Evolutionary conservation across 2,888 invertebrate species (phyloP).

Genomic region (Lepidonotus clava): DNA sequence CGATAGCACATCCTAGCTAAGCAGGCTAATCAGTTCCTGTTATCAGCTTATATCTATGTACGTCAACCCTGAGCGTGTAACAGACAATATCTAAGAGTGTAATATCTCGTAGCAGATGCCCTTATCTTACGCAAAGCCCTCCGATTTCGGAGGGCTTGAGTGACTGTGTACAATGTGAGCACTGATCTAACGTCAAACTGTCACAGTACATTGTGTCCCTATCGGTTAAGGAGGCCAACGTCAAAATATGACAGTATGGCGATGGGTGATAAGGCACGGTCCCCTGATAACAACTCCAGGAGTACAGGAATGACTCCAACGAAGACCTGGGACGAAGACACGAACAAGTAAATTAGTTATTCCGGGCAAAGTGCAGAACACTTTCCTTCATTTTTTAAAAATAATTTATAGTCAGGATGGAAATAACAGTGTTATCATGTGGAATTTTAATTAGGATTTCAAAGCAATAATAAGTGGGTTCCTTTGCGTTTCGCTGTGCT

Average conservation of each 20-base stretch:
- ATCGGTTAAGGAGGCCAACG: neutral
- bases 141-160: neutral
- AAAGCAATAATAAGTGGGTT: no score
- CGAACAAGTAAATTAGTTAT: no score
- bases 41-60: neutral
- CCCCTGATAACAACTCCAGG: neutral
- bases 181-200: neutral
- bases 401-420: no score
- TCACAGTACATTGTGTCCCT: neutral
- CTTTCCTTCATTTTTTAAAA: no score
- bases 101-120: conserved; percentile 22
- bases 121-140: conserved; percentile 3
- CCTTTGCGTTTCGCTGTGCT: no score
- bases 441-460: no score
- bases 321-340: no score
- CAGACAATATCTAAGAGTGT: conserved; percentile 1
- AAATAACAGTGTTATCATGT: no score
- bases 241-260: neutral
- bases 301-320: neutral
- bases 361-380: no score
- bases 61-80: neutral
- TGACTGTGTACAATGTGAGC: neutral
- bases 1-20: neutral
- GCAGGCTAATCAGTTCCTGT: neutral
- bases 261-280: conserved; percentile 1